Base-by-base conservation (phyloP, 1,140 invertebrate species). In the Micrasema minimum region DNA sequence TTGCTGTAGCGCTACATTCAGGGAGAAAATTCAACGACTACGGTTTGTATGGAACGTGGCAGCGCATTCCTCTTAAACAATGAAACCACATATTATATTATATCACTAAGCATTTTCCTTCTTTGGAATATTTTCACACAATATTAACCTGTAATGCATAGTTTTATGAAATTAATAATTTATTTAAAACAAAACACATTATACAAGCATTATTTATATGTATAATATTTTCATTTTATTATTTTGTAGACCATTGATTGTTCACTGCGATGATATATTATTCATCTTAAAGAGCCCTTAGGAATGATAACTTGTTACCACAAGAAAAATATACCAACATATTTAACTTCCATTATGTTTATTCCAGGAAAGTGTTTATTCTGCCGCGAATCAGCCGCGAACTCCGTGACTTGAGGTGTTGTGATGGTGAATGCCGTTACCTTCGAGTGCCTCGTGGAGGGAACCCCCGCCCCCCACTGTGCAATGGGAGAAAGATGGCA, bases 401-500 rank as follows among this genome's bases (percentile, higher is more conserved):
- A 57, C 80, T 95, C 57, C 87, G 88, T 68, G 91, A 94, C 79
- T 78, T 94, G n/a, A 85, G 91, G 45, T 93, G 92, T 75, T 92
- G 91, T 75, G 93, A 94, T 77, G 92, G 93, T 2, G n/a, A 93
- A 95, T 77, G 86, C 90, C 0, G 88, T 93, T 1, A 88, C 90
- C 37, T 85, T 95, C 37, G 92, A 94, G 76, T 94, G 92, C 74
- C 86, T 87, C 75, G 86, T 94, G 20, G 85, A 89, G 46, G 90
- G 89, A 3, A 85, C 87, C 26, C 90, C 91, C 0, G 85, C 88
- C n/a, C 45, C 86, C 88, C 0, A 87, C 89, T 74, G 87, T 94
- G 64, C 87, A 90, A 72, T 95, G 93, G 93, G 90, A 93, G 80
- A 92, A 91, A 77, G 88, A 89, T 76, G 90, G 90, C 26, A 92